These are phyloP conservation scores for Leistus spinibarbis DNA, from an alignment of 2,888 invertebrate genomes.

Conservation along the genomic window DNA sequence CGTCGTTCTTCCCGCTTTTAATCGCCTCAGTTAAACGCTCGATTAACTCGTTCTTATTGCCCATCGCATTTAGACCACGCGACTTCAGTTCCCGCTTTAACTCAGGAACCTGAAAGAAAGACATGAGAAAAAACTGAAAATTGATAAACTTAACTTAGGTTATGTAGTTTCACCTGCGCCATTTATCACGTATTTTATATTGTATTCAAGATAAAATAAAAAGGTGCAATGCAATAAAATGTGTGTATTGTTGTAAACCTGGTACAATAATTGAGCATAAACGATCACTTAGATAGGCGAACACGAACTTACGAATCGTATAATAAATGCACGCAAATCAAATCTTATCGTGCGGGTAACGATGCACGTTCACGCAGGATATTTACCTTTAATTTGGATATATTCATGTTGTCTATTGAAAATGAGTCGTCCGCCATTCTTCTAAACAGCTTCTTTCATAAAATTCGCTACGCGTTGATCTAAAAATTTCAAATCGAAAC, in stretches of 20 bases:
- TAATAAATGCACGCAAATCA: background rate
- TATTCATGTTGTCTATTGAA: slow-evolving; percentile 43
- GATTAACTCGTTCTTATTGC: slow-evolving; percentile 82
- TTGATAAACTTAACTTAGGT: slow-evolving; percentile 9
- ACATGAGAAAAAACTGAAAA: slow-evolving; percentile 19
- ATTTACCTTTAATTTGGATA: slow-evolving; percentile 51
- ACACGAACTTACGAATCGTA: background rate
- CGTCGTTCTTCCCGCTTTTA: slow-evolving; percentile 56
- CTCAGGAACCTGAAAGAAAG: slow-evolving; percentile 78
- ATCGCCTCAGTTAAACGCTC: slow-evolving; percentile 73
- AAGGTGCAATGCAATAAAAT: too few species aligned
- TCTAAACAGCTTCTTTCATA: background rate
- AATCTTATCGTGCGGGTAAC: background rate
- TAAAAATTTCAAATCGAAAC: background rate
- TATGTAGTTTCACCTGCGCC: slow-evolving; percentile 12
- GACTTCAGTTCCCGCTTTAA: slow-evolving; percentile 81
- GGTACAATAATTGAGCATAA: background rate
- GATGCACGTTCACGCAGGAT: background rate
- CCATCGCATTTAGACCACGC: slow-evolving; percentile 73
- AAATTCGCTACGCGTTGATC: too few species aligned
- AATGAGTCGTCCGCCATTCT: slow-evolving; percentile 28
- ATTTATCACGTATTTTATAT: background rate
- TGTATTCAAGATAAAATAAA: too few species aligned
- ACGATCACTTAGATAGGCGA: background rate
- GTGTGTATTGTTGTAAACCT: slow-evolving; percentile 10